phyloP scores from a whole-genome alignment of 30 jellyfish, hydroid and myxozoan species.

The Aurelia sp. region DNA sequence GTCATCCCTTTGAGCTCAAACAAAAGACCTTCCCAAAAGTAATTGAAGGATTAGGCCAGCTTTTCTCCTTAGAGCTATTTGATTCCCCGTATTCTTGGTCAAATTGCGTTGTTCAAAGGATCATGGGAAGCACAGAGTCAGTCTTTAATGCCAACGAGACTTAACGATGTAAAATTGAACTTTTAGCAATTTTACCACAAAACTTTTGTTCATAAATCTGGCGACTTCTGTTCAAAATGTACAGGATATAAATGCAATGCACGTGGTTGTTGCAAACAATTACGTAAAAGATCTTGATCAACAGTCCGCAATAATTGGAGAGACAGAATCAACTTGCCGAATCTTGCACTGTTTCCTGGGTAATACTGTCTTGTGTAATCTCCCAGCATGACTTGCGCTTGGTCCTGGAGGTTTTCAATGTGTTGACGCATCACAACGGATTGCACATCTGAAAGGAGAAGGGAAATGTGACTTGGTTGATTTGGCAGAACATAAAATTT shows the following conservation, averaged over 20 bases:
- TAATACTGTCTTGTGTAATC: conserved; percentile 66
- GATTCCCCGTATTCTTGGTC: no score
- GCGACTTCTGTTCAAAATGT: conserved; percentile 31
- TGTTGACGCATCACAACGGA: conserved; percentile 70
- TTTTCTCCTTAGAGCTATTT: no score
- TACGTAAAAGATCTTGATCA: conserved; percentile 60
- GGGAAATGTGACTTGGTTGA: neutral
- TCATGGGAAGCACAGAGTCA: no score
- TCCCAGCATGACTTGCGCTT: conserved; percentile 90
- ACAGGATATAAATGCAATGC: conserved; percentile 26
- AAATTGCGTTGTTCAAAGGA: no score
- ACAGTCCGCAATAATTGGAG: conserved; percentile 82
- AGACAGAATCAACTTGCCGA: conserved; percentile 82
- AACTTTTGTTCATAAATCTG: neutral
- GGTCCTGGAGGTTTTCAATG: conserved; percentile 87
- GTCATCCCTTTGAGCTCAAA: no score
- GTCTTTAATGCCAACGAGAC: no score
- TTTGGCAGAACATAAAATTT: no score
- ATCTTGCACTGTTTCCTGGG: conserved; percentile 82
- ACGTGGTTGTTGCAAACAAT: conserved; percentile 70
- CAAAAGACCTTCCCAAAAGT: no score
- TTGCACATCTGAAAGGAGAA: conserved; percentile 59
- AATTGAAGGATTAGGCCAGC: no score
- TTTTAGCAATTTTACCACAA: neutral
- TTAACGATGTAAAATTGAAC: no score